These are phyloP conservation scores for Fragum sueziense DNA, from an alignment of 2,888 invertebrate genomes.

Conservation along the genomic window DNA sequence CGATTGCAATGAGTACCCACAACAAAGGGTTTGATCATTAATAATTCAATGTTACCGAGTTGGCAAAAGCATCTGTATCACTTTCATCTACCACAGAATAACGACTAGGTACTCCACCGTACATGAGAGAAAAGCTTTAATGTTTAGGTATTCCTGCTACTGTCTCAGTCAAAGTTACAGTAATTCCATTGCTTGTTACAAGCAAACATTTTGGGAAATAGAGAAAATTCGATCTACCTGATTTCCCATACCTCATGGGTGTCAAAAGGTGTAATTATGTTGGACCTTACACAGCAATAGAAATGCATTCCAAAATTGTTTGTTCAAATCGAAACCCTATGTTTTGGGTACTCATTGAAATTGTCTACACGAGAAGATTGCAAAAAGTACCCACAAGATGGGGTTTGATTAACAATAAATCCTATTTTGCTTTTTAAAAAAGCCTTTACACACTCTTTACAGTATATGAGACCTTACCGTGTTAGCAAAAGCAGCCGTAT, in stretches of 20 bases:
- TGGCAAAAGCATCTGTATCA: background rate
- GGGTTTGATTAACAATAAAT: background rate
- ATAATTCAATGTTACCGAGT: background rate
- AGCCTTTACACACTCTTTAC: background rate
- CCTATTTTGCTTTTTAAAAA: no score
- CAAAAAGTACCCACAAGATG: background rate
- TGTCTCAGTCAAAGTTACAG: background rate
- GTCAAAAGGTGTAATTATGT: no score
- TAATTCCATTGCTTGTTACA: no score
- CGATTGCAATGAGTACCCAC: background rate
- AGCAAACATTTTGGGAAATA: no score
- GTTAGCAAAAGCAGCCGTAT: background rate
- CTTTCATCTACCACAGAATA: background rate
- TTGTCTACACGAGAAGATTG: background rate
- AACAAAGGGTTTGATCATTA: background rate
- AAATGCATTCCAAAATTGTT: background rate
- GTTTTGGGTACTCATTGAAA: no score
- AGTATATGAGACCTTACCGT: background rate
- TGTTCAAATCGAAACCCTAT: no score
- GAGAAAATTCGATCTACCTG: no score
- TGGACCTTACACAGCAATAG: background rate
- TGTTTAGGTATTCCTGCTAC: constrained; percentile 25
- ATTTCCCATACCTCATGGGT: no score
- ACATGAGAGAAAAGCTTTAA: constrained; percentile 6
- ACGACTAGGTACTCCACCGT: constrained; percentile 26